Conservation (phyloP, 2,113 vertebrate species). For the Dasypus novemcinctus region DNA sequence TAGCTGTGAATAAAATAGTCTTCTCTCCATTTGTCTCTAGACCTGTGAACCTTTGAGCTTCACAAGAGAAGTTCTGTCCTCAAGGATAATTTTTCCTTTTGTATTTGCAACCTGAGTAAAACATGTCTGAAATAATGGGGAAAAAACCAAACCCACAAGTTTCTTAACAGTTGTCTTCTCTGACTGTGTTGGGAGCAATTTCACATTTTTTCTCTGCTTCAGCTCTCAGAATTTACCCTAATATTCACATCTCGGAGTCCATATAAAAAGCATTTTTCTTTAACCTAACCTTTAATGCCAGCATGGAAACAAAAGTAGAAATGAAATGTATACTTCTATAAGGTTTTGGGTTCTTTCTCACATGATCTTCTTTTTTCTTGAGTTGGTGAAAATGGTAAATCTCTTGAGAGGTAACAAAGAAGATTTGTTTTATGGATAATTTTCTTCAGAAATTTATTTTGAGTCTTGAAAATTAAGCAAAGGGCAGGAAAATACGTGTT, state of each 20-base stretch:
- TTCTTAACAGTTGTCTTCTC: background rate
- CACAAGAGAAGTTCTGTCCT: background rate
- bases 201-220: conserved; percentile 39
- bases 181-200: background rate
- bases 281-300: background rate
- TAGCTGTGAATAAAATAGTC: background rate
- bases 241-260: conserved; percentile 32
- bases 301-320: conserved; percentile 10
- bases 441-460: conserved; percentile 7
- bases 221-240: conserved; percentile 10
- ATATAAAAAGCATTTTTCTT: conserved; percentile 1
- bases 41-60: background rate
- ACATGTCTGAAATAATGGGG: background rate
- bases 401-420: background rate
- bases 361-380: background rate
- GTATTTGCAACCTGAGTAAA: conserved; percentile 24
- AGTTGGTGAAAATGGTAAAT: background rate
- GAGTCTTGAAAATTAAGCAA: background rate
- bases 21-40: background rate
- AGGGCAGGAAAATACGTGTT: background rate
- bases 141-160: background rate
- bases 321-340: conserved; percentile 26
- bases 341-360: background rate
- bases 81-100: background rate
- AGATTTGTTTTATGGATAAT: background rate